A percentile compares a stretch with the other conserved stretches of the same genome.
phyloP scores from a whole-genome alignment of 2,888 invertebrate species.

The Augochlorella aurata region DNA sequence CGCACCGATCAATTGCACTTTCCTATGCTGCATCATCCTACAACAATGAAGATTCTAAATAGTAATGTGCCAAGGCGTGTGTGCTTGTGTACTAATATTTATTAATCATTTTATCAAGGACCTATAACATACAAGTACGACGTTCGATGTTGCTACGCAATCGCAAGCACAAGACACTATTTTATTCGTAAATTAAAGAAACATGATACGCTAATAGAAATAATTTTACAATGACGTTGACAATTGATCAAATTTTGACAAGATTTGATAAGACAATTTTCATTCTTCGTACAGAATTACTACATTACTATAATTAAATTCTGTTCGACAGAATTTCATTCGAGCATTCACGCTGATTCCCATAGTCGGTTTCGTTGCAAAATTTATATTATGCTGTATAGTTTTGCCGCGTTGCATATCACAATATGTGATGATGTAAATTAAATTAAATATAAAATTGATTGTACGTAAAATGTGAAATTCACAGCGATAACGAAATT shows the following conservation, averaged over 20 bases:
- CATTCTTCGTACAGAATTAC: background rate
- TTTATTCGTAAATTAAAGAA: constrained; percentile 40
- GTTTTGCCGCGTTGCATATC: constrained; percentile 24
- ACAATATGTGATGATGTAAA: constrained; percentile 32
- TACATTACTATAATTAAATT: background rate
- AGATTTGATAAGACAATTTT: background rate
- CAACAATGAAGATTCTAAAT: constrained; percentile 40
- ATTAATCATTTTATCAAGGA: constrained; percentile 53
- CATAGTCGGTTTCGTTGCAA: background rate
- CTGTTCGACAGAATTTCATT: constrained; percentile 8
- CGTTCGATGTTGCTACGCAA: constrained; percentile 49
- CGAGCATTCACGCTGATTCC: background rate
- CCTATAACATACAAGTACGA: constrained; percentile 45
- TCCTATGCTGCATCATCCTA: constrained; percentile 20
- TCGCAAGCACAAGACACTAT: constrained; percentile 47
- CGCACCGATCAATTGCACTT: background rate
- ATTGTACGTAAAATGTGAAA: constrained; percentile 5
- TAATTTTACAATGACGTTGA: constrained; percentile 29
- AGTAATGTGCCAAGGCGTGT: constrained; percentile 63
- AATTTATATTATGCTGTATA: constrained; percentile 3
- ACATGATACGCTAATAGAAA: constrained; percentile 38
- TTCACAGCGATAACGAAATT: background rate
- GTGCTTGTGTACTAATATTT: constrained; percentile 52
- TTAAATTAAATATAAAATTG: constrained; percentile 17
- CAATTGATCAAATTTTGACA: constrained; percentile 25